Evolutionary conservation across 1,140 invertebrate species (phyloP).

Genomic region (Macrobrachium rosenbergii): DNA sequence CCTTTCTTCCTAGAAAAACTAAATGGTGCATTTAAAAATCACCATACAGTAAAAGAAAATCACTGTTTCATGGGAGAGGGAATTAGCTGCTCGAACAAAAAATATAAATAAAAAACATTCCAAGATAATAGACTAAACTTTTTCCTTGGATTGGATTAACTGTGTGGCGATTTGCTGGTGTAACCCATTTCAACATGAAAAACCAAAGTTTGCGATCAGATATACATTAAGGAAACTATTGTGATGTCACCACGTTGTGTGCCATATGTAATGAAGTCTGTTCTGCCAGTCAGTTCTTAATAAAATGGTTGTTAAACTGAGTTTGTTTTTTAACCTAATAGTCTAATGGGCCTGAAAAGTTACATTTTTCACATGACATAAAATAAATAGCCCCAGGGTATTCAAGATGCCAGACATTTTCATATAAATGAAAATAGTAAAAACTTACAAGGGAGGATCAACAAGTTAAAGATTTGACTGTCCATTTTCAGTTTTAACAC

Average conservation of each 20-base stretch:
- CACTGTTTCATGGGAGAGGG: conserved; percentile 31
- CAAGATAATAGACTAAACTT: background rate
- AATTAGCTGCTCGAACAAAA: conserved; percentile 31
- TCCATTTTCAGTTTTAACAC: no score
- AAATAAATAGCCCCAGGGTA: no score
- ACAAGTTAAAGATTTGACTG: no score
- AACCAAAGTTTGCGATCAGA: conserved; percentile 49
- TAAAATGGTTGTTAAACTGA: conserved; percentile 59
- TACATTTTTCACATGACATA: no score
- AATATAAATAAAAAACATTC: conserved; percentile 29
- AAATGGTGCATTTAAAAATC: conserved; percentile 44
- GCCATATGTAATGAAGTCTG: conserved; percentile 61
- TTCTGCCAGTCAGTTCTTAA: conserved; percentile 64
- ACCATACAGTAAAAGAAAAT: conserved; percentile 28
- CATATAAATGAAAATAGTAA: no score
- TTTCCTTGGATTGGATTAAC: conserved; percentile 2
- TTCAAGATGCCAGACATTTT: no score
- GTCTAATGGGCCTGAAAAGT: no score
- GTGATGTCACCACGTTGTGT: conserved; percentile 59
- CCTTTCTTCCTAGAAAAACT: conserved; percentile 41
- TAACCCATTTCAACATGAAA: conserved; percentile 30
- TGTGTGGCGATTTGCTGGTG: conserved; percentile 46
- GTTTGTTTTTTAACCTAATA: background rate
- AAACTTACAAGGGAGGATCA: no score
- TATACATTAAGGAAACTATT: conserved; percentile 57